Evolutionary conservation across 2,888 invertebrate genomes (phyloP).

Genomic region (Epinotia nisella): DNA sequence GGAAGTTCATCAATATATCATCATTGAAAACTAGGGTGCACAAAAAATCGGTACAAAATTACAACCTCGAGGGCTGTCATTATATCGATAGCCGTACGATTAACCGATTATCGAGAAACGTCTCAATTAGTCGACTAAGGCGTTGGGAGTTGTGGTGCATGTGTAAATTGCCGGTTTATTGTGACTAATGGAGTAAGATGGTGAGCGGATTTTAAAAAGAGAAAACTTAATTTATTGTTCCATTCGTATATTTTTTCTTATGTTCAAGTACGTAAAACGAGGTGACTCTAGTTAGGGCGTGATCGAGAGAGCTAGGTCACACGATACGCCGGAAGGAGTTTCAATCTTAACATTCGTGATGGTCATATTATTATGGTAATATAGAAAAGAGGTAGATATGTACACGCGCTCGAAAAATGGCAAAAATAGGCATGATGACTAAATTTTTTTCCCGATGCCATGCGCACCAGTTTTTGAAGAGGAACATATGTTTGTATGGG

Average conservation of each 20-base stretch:
- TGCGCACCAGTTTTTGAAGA: no score
- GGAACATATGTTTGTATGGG: no score
- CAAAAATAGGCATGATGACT: no score
- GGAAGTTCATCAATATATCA: constrained; percentile 25
- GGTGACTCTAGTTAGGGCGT: background rate
- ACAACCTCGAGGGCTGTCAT: constrained; percentile 57
- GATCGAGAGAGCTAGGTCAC: background rate
- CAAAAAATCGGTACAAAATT: constrained; percentile 61
- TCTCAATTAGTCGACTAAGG: constrained; percentile 62
- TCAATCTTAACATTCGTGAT: background rate
- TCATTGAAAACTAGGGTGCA: constrained; percentile 58
- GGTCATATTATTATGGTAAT: no score
- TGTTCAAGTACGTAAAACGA: background rate
- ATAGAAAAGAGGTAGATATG: no score
- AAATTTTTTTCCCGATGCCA: no score
- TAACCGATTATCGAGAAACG: constrained; percentile 64
- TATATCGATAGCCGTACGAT: constrained; percentile 50
- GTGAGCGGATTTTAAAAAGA: constrained; percentile 40
- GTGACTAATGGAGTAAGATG: constrained; percentile 36
- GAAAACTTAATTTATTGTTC: constrained; percentile 33
- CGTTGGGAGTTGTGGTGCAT: constrained; percentile 32
- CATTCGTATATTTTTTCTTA: background rate
- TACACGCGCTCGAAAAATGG: no score
- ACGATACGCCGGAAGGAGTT: background rate
- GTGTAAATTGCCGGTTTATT: constrained; percentile 37